phyloP scores from a whole-genome alignment of 2,888 invertebrate genomes.

The Spatulosminthurus flaviceps region DNA sequence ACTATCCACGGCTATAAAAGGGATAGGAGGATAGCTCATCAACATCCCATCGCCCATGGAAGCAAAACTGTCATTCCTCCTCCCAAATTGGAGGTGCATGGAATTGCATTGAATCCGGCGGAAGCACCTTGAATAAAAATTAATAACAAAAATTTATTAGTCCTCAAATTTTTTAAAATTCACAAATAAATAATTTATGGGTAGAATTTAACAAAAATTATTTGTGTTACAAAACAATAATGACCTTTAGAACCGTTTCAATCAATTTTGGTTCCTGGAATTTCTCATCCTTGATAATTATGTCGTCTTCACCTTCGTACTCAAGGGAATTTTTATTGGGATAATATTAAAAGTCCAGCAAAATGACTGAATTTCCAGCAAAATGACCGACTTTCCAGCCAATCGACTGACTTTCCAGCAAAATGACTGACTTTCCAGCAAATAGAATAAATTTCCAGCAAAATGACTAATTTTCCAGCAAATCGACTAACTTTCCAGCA shows the following conservation, averaged over 20 bases:
- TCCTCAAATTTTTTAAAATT: not conserved
- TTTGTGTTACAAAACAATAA: not conserved
- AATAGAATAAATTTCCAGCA: too few relatives aligned
- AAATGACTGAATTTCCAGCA: too few relatives aligned
- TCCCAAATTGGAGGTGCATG: conserved; percentile 71
- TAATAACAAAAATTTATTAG: conserved; percentile 21
- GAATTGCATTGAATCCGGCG: conserved; percentile 72
- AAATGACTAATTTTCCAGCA: too few relatives aligned
- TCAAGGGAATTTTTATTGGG: not conserved
- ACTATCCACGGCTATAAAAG: conserved; percentile 42
- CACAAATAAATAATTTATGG: too few relatives aligned
- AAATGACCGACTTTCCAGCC: too few relatives aligned
- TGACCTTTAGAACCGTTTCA: conserved; percentile 73
- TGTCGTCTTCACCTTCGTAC: conserved; percentile 67
- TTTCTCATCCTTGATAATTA: conserved; percentile 70
- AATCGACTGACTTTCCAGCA: too few relatives aligned
- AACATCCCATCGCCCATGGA: too few relatives aligned
- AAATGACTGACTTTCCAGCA: too few relatives aligned
- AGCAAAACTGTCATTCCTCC: conserved; percentile 62
- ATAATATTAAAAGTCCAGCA: too few relatives aligned
- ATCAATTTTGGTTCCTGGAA: conserved; percentile 72
- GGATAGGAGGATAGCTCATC: conserved; percentile 57
- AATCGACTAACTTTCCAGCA: too few relatives aligned
- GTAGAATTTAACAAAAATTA: too few relatives aligned
- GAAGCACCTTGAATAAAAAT: conserved; percentile 68